Conservation (phyloP, 2,797 vertebrate genomes). For the Rhodeus uyekii region DNA sequence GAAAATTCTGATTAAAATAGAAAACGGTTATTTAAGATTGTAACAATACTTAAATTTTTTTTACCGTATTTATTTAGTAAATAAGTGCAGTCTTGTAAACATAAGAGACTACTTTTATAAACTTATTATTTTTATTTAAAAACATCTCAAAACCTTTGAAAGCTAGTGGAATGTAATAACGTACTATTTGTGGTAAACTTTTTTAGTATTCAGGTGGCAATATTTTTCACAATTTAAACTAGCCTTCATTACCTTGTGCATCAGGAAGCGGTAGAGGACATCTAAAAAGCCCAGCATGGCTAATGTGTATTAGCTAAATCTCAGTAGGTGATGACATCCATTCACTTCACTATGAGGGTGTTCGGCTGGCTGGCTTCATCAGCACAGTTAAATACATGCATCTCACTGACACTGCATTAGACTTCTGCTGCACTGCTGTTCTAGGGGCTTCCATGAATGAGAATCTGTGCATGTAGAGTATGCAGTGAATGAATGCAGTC, state of each 20-base stretch:
- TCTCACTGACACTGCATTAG: conserved; percentile 70
- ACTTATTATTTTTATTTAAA: not conserved
- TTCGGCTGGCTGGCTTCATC: conserved; percentile 42
- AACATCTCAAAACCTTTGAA: not conserved
- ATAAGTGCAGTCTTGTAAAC: not conserved
- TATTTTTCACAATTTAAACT: not conserved
- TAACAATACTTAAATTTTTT: not conserved
- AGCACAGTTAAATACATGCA: conserved; percentile 68
- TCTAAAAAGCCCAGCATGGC: conserved; percentile 80
- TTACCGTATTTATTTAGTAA: not conserved
- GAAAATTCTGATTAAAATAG: not conserved
- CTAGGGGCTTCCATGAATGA: conserved; percentile 70
- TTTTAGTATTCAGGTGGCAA: not conserved
- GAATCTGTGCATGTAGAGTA: conserved; percentile 7
- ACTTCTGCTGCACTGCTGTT: conserved; percentile 58
- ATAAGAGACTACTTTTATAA: not conserved
- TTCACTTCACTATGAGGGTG: conserved; percentile 33
- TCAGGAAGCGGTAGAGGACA: conserved; percentile 76
- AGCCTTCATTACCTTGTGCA: conserved; percentile 73
- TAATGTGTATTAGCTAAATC: conserved; percentile 29
- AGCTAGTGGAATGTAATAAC: not conserved
- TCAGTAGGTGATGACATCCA: conserved; percentile 18
- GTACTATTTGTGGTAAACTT: not conserved
- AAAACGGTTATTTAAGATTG: too few species aligned
- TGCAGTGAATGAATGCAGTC: conserved; percentile 1